Evolutionary conservation across 2,113 vertebrate genomes (phyloP).

Genomic region (Austrofundulus limnaeus): DNA sequence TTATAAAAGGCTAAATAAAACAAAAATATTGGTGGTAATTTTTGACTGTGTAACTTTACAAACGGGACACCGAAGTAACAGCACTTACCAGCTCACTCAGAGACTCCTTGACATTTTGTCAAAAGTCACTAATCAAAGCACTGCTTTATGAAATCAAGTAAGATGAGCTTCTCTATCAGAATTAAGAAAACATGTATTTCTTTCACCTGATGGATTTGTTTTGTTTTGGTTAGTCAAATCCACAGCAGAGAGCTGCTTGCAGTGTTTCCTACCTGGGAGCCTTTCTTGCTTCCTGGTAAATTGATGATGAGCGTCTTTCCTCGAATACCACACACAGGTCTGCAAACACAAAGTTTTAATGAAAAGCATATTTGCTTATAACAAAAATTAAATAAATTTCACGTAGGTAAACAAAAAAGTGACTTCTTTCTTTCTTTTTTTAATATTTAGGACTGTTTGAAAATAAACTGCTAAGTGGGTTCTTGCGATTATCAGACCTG

Average conservation of each 20-base stretch:
- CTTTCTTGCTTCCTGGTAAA: slow-evolving; percentile 99
- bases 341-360: slow-evolving; percentile 63
- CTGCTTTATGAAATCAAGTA: too few relatives aligned
- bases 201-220: background rate
- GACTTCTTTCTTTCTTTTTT: too few relatives aligned
- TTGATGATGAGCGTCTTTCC: slow-evolving; percentile 99
- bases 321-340: slow-evolving; percentile 98
- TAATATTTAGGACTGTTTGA: too few relatives aligned
- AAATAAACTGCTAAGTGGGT: background rate
- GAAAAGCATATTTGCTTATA: background rate
- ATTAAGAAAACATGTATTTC: too few relatives aligned
- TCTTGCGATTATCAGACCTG: slow-evolving; percentile 81
- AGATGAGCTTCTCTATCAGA: too few relatives aligned
- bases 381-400: background rate
- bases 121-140: background rate
- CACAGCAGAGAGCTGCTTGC: background rate
- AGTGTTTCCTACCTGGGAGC: slow-evolving; percentile 91
- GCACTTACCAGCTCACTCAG: background rate
- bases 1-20: too few relatives aligned
- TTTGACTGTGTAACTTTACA: too few relatives aligned
- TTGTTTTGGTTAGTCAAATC: background rate
- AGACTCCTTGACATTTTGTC: background rate
- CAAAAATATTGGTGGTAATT: too few relatives aligned
- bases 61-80: too few relatives aligned
- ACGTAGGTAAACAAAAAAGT: slow-evolving; percentile 1